Conservation (phyloP, 2,113 vertebrate species). For the Numenius arquata region DNA sequence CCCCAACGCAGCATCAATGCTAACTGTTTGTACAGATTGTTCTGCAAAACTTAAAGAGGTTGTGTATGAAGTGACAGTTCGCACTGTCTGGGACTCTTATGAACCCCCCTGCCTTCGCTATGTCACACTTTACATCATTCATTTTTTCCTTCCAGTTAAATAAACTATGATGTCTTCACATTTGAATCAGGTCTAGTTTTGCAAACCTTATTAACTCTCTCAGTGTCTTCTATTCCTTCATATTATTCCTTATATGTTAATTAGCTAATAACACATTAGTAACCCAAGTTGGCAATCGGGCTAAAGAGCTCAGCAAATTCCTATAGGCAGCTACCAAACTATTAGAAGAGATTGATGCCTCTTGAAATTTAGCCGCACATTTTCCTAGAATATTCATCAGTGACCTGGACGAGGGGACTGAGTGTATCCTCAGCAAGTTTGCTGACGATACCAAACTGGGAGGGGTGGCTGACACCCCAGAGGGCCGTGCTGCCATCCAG, state of each 20-base stretch:
- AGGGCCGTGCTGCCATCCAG: no score
- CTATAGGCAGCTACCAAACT: background rate
- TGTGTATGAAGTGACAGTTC: background rate
- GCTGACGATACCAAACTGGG: no score
- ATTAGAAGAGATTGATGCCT: background rate
- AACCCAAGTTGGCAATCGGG: background rate
- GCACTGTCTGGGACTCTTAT: background rate
- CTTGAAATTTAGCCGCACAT: background rate
- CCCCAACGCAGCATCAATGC: background rate
- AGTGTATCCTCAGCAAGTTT: no score
- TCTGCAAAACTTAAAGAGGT: background rate
- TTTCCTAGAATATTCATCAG: background rate
- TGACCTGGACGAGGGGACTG: no score
- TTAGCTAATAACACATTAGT: background rate
- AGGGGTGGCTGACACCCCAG: no score
- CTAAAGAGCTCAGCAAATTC: background rate
- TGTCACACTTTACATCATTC: background rate
- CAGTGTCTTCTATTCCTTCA: background rate
- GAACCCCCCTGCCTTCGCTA: background rate
- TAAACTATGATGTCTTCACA: background rate
- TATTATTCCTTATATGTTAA: background rate
- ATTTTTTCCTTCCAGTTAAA: background rate
- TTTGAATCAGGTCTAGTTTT: background rate
- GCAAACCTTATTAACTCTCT: background rate
- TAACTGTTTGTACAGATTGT: background rate